Evolutionary conservation across 2,888 invertebrate species (phyloP).

Genomic region (Elysia crispata): DNA sequence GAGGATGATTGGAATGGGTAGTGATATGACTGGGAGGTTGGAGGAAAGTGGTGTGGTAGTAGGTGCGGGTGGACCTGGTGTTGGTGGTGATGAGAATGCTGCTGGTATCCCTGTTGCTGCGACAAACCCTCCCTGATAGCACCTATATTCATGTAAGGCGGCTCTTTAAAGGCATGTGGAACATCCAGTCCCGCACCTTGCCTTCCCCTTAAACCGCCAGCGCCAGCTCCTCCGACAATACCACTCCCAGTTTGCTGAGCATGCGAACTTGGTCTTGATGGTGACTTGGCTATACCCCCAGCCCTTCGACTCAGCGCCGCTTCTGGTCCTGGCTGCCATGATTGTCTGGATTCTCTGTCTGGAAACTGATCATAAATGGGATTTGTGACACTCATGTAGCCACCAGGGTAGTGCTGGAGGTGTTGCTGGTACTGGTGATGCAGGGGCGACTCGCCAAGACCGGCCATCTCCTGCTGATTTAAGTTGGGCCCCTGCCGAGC

Average conservation of each 20-base stretch:
- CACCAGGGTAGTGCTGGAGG: neutral
- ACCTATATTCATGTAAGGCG: constrained; percentile 54
- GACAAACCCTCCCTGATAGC: constrained; percentile 42
- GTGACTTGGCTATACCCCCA: constrained; percentile 48
- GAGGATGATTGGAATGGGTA: constrained; percentile 20
- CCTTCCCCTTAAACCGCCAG: constrained; percentile 17
- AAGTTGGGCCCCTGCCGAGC: neutral
- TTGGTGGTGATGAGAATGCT: constrained; percentile 42
- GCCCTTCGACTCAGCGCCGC: constrained; percentile 50
- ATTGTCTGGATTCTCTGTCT: constrained; percentile 56
- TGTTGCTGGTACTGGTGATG: no score
- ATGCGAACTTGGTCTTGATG: constrained; percentile 43
- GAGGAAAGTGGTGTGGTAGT: constrained; percentile 24
- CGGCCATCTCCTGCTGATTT: constrained; percentile 54
- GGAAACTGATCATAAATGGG: constrained; percentile 48
- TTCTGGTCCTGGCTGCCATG: constrained; percentile 56
- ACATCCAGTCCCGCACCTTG: constrained; percentile 27
- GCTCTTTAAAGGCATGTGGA: constrained; percentile 45
- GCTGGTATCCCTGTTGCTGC: constrained; percentile 37
- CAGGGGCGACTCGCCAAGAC: neutral
- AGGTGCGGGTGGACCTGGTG: constrained; percentile 23
- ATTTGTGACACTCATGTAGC: constrained; percentile 46
- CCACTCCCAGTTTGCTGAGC: constrained; percentile 31
- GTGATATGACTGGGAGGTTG: neutral
- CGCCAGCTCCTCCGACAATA: neutral